phyloP scores from a whole-genome alignment of 2,888 invertebrate species.

The Acronicta leporina region DNA sequence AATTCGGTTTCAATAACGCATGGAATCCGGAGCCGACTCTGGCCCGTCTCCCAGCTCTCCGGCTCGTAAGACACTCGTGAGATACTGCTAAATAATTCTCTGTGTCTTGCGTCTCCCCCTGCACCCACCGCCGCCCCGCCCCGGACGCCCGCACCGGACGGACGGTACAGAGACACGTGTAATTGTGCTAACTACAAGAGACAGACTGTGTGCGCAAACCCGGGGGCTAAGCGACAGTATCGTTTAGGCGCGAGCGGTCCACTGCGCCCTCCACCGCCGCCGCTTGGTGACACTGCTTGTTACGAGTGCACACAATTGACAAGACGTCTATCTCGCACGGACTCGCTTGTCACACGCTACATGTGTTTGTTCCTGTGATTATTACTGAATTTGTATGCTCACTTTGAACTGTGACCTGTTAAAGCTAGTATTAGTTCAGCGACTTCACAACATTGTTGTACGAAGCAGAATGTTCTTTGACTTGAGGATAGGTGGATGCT shows the following conservation, averaged over 20 bases:
- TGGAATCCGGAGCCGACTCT: slow-evolving; percentile 14
- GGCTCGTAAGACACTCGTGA: slow-evolving; percentile 48
- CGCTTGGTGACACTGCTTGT: neutral
- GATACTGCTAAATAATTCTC: slow-evolving; percentile 71
- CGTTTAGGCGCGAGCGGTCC: slow-evolving; percentile 26
- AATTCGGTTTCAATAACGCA: slow-evolving; percentile 54
- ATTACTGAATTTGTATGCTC: slow-evolving; percentile 25
- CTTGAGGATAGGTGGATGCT: too few relatives aligned
- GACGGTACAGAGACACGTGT: slow-evolving; percentile 25
- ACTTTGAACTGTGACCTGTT: neutral
- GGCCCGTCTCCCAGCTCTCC: slow-evolving; percentile 2
- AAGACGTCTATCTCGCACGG: slow-evolving; percentile 21
- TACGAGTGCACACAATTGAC: slow-evolving; percentile 6
- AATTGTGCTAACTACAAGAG: slow-evolving; percentile 60
- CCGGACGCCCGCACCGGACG: slow-evolving; percentile 4
- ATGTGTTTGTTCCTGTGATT: slow-evolving; percentile 40
- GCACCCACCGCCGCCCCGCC: neutral
- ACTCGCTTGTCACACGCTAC: slow-evolving; percentile 11
- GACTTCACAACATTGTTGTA: too few relatives aligned
- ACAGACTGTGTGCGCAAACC: slow-evolving; percentile 50
- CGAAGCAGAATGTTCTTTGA: too few relatives aligned
- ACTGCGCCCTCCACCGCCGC: slow-evolving; percentile 15
- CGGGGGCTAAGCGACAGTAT: slow-evolving; percentile 36
- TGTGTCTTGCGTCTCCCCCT: slow-evolving; percentile 50
- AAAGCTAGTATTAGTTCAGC: too few relatives aligned